Base-by-base conservation (phyloP, 35 echinoderm and acorn worm species). In the Strongylocentrotus purpuratus region DNA sequence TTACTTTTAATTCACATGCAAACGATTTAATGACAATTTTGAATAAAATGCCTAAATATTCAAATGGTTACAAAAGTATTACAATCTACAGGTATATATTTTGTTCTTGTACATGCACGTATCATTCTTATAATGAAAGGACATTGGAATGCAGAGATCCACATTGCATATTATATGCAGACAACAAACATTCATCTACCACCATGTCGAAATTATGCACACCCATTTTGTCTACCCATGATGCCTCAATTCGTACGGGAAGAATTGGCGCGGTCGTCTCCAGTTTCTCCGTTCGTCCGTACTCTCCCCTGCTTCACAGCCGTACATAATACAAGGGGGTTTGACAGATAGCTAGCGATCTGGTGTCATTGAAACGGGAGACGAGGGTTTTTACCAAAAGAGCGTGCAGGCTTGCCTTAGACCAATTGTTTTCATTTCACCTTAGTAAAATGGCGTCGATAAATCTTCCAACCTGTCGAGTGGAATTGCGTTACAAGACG, bases 351-450 rank as follows among this genome's bases (percentile, higher is more conserved):
- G 65, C 65, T 28, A 78, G 65, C 65, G 65, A 78, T 78, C 65
- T 28, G 25, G 20, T 78, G 65, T 78, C 65, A 78, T 78, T 78
- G 65, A 78, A 78, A 78, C 65, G 22, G 20, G 28, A 78, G 65
- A 78, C 65, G 65, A 78, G 28, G 65, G 65, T 78, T 78, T 78
- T 78, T 78, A 78, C 65, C 20, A 78, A 31, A 78, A 78, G 65
- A 78, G 65, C 65, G 65, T 22, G 65, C 65, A 78, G 65, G 65
- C 65, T 78, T 78, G 65, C 65, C 65, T 78, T 78, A 78, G 65
- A 78, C 65, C 65, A 78, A 78, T 78, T 78, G 65, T 78, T 78
- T 78, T 78, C 25, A 78, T 78, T 78, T 78, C 65, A 78, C 65
- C 65, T 78, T 28, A 28, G 65, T 22, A 78, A 78, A 78, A 78